Base-by-base conservation (phyloP, 2,113 vertebrate genomes). In the Colinus virginianus region DNA sequence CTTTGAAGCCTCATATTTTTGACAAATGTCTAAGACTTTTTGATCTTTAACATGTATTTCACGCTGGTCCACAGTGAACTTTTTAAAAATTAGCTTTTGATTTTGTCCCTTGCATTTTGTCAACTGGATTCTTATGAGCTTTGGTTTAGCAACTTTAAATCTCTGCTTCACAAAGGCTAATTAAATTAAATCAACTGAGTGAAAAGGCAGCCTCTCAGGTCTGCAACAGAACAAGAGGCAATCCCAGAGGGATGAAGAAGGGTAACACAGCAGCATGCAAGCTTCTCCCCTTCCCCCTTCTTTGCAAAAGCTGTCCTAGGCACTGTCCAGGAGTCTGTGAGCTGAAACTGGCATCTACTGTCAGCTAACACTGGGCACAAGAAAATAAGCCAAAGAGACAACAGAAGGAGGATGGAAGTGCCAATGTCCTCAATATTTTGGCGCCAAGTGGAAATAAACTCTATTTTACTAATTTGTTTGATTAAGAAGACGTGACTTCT, bases 101-200 rank as follows among this genome's bases (percentile, higher is more conserved):
- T 93, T 96, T 94, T 94, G 76, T 13, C 3, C 72, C 75, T 94
- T 90, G 64, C 64, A 75, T 96, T 96, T 97, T 95, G 95, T 94
- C 90, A 94, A 87, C 83, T 67, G 61, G 79, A 94, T 91, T 70
- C 90, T 94, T 87, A 34, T 22, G 78, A 96, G 97, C 94, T 93
- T 96, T 94, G 88, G 79, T 94, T 96, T 94, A 95, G 90, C 89
- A 93, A 94, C 93, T 95, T 92, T 95, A 96, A 97, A 83, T 85
- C 90, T 91, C 85, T 92, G 93, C 91, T 94, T 96, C 92, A 89
- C 78, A 94, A 58, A 86, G 90, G 92, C 94, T 97, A 97, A 97
- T 97, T 97, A 97, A 96, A 96, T 96, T 95, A 97, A 94, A 95
- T 78, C 93, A 96, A n/a, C 87, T 87, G 89, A 94, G 78, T 96